Evolutionary conservation across 2,888 invertebrate species (phyloP), one percentile per base, ranked within the genome.

Genomic region (Melinopterus prodromus): DNA sequence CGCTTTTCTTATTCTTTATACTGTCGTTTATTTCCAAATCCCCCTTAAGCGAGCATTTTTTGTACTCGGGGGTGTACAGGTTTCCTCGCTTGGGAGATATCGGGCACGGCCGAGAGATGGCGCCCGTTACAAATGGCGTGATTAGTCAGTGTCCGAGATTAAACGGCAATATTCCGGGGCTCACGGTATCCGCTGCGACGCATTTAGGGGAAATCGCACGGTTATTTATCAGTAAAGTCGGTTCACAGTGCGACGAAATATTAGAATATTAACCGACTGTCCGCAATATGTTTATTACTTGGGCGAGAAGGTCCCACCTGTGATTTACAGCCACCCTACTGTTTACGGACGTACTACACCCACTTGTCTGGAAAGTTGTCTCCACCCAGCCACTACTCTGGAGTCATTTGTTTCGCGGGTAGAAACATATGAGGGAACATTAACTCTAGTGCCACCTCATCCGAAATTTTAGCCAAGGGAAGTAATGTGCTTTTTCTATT

Each of bases 131-230:
- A 83, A 84, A 83, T 83, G 80, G 79, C 70, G 69, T 75, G 75
- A 83, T 83, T 83, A 83, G 82, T 82, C 83, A 82, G 81, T 83
- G 82, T 83, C 84, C 84, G 83, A 83, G 82, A 81, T 82, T 82
- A 82, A 81, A 79, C 79, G 81, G 82, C 83, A 78, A 79, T 81
- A 79, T 79, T 81, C 79, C 81, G 83, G 79, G 82, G 82, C 81
- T 82, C 82, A 77, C 80, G 35, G 74, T 74, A 74, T 35, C 74
- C 74, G 26, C 35, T 53, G 53, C 53, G 53, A 53, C 53, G 53
- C 53, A 53, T 53, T 53, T 53, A 53, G 53, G 53, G 53, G 53
- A 53, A 53, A 53, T 53, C 53, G 53, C 53, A 53, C 53, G 53
- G 53, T 53, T 53, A 53, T 53, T 53, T 53, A 53, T 53, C 53